Percentiles rank a stretch among this genome's conserved stretches.
phyloP scores from a whole-genome alignment of 1,140 invertebrate genomes.

The Brachionus sp. region DNA sequence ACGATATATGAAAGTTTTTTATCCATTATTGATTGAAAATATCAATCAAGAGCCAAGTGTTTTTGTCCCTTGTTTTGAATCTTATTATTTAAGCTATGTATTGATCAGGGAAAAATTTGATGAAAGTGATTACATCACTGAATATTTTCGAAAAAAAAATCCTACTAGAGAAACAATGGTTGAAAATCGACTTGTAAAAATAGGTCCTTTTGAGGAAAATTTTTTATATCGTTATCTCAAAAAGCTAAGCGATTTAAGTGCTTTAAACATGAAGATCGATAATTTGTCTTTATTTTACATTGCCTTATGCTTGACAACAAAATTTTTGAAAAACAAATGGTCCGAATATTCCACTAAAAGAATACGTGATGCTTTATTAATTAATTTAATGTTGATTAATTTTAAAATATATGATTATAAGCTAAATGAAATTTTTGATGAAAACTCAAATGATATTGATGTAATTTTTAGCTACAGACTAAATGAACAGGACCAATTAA shows the following conservation, averaged over 20 bases:
- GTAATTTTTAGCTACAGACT: neutral
- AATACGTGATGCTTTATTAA: neutral
- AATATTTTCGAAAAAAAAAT: slow-evolving; percentile 9
- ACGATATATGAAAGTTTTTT: neutral
- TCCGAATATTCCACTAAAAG: neutral
- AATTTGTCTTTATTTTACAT: neutral
- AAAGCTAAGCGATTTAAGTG: neutral
- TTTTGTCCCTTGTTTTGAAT: neutral
- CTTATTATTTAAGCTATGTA: neutral
- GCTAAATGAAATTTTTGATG: neutral
- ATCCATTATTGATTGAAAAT: neutral
- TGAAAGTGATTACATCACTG: neutral
- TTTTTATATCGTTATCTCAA: neutral
- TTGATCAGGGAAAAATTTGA: neutral
- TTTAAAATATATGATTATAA: neutral
- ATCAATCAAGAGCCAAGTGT: neutral
- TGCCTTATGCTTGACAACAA: neutral
- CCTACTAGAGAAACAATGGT: neutral
- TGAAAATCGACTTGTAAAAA: neutral
- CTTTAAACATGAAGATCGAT: neutral
- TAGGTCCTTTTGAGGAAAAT: neutral
- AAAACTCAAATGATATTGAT: neutral
- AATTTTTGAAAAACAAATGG: neutral
- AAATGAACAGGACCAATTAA: neutral
- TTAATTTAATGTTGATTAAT: neutral